Conservation (phyloP, 2,797 vertebrate species). For the Trachurus trachurus region DNA sequence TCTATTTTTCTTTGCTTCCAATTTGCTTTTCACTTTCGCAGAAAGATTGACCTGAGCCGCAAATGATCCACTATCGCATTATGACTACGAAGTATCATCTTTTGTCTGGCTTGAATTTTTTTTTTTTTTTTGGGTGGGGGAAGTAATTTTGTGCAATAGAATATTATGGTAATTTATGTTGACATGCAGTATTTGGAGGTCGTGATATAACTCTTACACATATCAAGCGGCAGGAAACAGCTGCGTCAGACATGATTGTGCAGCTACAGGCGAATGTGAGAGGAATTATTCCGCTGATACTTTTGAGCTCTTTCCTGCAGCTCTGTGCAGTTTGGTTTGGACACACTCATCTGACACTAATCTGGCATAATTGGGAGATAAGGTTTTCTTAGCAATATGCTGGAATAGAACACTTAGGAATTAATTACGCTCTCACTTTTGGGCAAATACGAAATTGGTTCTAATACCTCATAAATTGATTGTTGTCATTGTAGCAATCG, state of each 20-base stretch:
- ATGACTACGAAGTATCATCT: slow-evolving; percentile 25
- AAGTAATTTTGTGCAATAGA: slow-evolving; percentile 12
- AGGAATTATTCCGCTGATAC: slow-evolving; percentile 57
- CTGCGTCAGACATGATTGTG: slow-evolving; percentile 52
- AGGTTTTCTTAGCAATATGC: slow-evolving; percentile 58
- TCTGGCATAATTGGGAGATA: slow-evolving; percentile 73
- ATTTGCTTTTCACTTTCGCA: slow-evolving; percentile 53
- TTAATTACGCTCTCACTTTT: slow-evolving; percentile 65
- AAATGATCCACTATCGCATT: slow-evolving; percentile 24
- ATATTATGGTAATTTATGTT: slow-evolving; percentile 27
- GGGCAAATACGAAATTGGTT: slow-evolving; percentile 56
- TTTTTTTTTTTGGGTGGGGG: neutral
- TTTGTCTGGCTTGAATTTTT: slow-evolving; percentile 13
- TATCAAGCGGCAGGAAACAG: slow-evolving; percentile 39
- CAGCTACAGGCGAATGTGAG: slow-evolving; percentile 56
- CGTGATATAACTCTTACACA: slow-evolving; percentile 21
- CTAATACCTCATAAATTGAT: slow-evolving; percentile 47
- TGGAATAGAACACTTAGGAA: slow-evolving; percentile 43
- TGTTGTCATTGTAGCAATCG: slow-evolving; percentile 26
- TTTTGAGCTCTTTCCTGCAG: slow-evolving; percentile 59
- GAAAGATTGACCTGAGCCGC: slow-evolving; percentile 38
- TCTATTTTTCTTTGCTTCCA: slow-evolving; percentile 55
- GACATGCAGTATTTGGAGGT: slow-evolving; percentile 15
- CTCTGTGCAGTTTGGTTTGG: slow-evolving; percentile 55
- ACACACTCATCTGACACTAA: slow-evolving; percentile 73